Conservation (phyloP, 2,113 vertebrate genomes). For the Chelonoidis abingdonii region DNA sequence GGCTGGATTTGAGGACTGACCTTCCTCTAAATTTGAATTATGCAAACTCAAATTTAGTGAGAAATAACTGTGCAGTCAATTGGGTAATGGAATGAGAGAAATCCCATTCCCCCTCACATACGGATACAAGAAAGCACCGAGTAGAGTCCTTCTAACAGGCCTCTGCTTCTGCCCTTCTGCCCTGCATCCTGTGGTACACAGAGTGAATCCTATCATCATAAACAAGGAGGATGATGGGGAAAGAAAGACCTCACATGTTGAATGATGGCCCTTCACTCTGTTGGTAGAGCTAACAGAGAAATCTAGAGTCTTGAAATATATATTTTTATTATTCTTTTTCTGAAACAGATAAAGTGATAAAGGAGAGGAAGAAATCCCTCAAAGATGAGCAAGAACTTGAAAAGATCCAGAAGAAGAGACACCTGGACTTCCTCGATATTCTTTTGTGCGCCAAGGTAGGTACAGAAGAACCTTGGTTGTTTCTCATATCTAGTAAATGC, state of each 20-base stretch:
- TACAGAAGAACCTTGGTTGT: background rate
- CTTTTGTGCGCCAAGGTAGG: constrained; percentile 89
- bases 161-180: background rate
- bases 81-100: too few relatives aligned
- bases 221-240: background rate
- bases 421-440: constrained; percentile 93
- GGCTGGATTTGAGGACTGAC: background rate
- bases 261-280: background rate
- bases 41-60: too few relatives aligned
- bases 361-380: constrained; percentile 82
- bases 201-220: background rate
- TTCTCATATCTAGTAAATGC: background rate
- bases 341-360: constrained; percentile 80
- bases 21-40: background rate
- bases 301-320: background rate
- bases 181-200: background rate
- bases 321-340: background rate
- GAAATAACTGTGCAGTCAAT: too few relatives aligned
- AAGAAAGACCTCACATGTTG: background rate
- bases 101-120: too few relatives aligned
- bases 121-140: too few relatives aligned
- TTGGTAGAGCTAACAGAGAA: background rate
- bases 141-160: background rate
- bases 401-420: constrained; percentile 79
- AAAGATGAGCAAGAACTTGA: constrained; percentile 78